These are phyloP conservation scores for Isaurus tuberculatus DNA, from an alignment of 92 coral and sea anemone genomes.

Conservation along the genomic window DNA sequence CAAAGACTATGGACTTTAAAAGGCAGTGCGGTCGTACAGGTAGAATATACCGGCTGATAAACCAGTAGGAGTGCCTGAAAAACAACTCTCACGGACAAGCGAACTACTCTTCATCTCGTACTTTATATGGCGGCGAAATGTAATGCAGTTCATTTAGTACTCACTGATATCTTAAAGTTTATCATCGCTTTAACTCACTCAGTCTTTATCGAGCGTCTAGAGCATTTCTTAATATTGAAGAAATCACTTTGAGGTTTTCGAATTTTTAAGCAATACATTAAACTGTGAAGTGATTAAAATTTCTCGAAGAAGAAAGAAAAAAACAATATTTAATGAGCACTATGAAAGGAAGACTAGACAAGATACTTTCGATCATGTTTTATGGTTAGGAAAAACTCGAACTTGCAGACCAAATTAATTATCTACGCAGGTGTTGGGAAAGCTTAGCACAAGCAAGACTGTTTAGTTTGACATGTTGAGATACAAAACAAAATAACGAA, in stretches of 20 bases:
- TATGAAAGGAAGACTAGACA: background rate
- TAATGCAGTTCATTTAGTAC: background rate
- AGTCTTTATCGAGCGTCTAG: background rate
- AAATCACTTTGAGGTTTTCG: no score
- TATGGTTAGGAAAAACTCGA: conserved; percentile 15
- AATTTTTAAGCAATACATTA: background rate
- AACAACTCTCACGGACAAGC: background rate
- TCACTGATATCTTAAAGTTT: conserved; percentile 19
- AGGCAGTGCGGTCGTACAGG: conserved; percentile 45
- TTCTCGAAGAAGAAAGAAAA: background rate
- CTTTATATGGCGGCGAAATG: background rate
- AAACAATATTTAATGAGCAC: background rate
- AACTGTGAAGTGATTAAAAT: background rate
- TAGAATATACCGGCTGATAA: conserved; percentile 9
- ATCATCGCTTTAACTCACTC: background rate
- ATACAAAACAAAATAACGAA: conserved; percentile 22
- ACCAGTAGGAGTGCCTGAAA: background rate
- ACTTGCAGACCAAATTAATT: conserved; percentile 42
- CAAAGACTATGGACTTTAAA: conserved; percentile 42
- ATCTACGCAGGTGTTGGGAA: conserved; percentile 28
- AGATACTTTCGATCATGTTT: background rate
- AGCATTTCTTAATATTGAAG: background rate
- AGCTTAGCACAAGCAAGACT: background rate
- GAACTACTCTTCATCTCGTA: background rate
- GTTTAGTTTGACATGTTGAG: conserved; percentile 39